Conservation (phyloP, 2,113 vertebrate species). For the Notarius lentiginosus region DNA sequence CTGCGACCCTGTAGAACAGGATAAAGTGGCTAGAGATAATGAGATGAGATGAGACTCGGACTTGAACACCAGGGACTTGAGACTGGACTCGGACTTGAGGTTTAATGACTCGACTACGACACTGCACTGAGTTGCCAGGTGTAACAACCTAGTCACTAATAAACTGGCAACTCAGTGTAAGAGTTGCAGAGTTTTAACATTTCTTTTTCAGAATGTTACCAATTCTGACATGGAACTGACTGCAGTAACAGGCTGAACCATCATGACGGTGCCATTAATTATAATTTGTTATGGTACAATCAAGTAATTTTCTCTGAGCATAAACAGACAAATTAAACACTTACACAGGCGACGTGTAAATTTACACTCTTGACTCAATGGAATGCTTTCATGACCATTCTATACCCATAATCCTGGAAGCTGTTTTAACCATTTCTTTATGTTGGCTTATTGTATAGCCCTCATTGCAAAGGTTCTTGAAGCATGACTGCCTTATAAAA, state of each 20-base stretch:
- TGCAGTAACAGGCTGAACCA: neutral
- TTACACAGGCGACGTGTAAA: neutral
- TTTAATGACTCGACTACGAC: too few species aligned
- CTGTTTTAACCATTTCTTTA: neutral
- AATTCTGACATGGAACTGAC: neutral
- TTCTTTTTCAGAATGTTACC: neutral
- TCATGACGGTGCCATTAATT: neutral
- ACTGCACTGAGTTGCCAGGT: neutral
- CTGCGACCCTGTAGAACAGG: too few species aligned
- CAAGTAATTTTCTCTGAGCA: neutral
- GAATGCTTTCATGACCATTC: neutral
- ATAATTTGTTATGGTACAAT: neutral
- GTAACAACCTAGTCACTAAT: too few species aligned
- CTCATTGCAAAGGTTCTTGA: neutral
- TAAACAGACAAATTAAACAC: neutral
- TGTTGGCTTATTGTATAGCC: neutral
- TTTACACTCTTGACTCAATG: neutral
- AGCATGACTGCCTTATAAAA: neutral
- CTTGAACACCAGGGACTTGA: too few species aligned
- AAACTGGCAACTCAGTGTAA: neutral
- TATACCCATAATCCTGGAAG: neutral
- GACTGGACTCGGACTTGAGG: too few species aligned
- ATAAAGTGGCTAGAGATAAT: too few species aligned
- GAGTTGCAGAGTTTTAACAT: neutral
- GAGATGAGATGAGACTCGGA: too few species aligned